These are phyloP conservation scores for Opisthograptis luteolata DNA, from an alignment of 2,888 invertebrate species.

Conservation along the genomic window DNA sequence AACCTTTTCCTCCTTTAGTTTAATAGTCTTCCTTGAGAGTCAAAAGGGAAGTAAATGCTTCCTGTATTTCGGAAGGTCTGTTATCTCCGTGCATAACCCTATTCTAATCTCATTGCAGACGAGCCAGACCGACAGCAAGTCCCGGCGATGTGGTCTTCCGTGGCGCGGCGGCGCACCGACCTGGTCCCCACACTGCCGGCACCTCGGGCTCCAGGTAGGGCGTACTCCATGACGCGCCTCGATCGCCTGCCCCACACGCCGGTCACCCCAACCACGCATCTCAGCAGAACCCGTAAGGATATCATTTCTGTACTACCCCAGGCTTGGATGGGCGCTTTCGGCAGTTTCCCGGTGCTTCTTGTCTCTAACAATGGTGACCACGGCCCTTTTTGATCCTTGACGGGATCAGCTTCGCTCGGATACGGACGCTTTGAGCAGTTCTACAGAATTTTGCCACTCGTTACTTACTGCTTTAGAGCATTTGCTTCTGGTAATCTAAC, in stretches of 20 bases:
- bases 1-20: no score
- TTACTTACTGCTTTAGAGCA: no score
- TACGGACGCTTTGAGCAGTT: no score
- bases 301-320: slow-evolving; percentile 14
- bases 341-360: slow-evolving; percentile 17
- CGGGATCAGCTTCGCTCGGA: no score
- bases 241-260: slow-evolving; percentile 82
- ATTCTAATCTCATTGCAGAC: slow-evolving; percentile 52
- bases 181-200: slow-evolving; percentile 94
- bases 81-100: no score
- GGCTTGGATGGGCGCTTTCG: slow-evolving; percentile 9
- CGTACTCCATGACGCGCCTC: slow-evolving; percentile 96
- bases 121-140: slow-evolving; percentile 70
- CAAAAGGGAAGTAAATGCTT: no score
- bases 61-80: no score
- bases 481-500: no score
- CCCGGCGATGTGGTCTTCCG: slow-evolving; percentile 89
- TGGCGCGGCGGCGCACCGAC: slow-evolving; percentile 94
- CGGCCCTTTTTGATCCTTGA: no score
- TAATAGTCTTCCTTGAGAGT: no score
- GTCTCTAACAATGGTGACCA: no score
- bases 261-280: slow-evolving; percentile 63
- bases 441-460: no score
- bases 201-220: slow-evolving; percentile 86
- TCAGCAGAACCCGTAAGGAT: slow-evolving; percentile 71